These are phyloP conservation scores for Manduca sexta DNA, from an alignment of 1,140 invertebrate species.

Conservation along the genomic window DNA sequence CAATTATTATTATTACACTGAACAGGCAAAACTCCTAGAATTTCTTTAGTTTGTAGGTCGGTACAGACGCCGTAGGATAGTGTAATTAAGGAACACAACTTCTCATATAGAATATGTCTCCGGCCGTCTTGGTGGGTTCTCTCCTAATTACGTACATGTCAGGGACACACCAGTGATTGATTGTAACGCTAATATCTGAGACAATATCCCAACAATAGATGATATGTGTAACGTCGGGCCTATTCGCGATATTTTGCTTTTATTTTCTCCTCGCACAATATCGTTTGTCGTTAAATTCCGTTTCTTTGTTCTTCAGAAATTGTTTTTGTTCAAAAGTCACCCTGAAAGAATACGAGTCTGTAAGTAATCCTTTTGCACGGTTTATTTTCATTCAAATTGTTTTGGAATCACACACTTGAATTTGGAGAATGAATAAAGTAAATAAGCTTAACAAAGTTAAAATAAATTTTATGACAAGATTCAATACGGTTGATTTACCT, in stretches of 20 bases:
- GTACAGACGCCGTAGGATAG: too few relatives aligned
- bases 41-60: too few relatives aligned
- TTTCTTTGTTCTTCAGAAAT: conserved; percentile 19
- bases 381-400: conserved; percentile 5
- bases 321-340: conserved; percentile 12
- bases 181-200: conserved; percentile 64
- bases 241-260: conserved; percentile 20
- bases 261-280: conserved; percentile 16
- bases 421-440: too few relatives aligned
- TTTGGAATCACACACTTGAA: too few relatives aligned
- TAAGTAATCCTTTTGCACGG: conserved; percentile 4
- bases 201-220: conserved; percentile 42
- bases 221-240: conserved; percentile 23
- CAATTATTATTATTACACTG: too few relatives aligned
- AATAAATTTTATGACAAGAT: too few relatives aligned
- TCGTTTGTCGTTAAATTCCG: conserved; percentile 9
- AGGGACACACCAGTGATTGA: conserved; percentile 62
- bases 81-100: too few relatives aligned
- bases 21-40: too few relatives aligned
- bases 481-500: too few relatives aligned
- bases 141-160: conserved; percentile 66
- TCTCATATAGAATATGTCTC: conserved; percentile 12
- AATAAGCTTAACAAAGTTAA: too few relatives aligned
- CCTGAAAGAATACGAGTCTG: conserved; percentile 3
- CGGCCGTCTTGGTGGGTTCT: conserved; percentile 18